phyloP scores from a whole-genome alignment of 2,113 vertebrate genomes.

The Meriones unguiculatus region DNA sequence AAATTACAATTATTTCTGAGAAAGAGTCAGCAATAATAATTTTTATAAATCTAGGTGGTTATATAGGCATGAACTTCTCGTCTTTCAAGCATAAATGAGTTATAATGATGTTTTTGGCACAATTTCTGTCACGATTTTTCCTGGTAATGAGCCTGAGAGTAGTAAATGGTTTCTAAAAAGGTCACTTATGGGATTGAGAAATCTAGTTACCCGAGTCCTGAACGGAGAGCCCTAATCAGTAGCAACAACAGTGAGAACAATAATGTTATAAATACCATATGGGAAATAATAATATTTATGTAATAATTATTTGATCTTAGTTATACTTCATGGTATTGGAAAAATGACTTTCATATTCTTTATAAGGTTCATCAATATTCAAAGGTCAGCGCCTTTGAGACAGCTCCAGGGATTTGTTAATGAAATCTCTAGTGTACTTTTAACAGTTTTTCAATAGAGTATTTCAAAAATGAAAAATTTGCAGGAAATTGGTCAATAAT shows the following conservation, averaged over 20 bases:
- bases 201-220: slow-evolving; percentile 48
- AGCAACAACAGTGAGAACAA: not conserved
- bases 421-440: not conserved
- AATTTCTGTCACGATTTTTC: slow-evolving; percentile 26
- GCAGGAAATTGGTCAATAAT: slow-evolving; percentile 40
- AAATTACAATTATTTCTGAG: not conserved
- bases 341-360: slow-evolving; percentile 26
- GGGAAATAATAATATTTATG: not conserved
- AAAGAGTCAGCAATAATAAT: slow-evolving; percentile 53
- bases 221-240: not conserved
- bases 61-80: slow-evolving; percentile 73
- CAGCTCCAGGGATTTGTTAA: slow-evolving; percentile 48
- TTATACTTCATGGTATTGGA: slow-evolving; percentile 53
- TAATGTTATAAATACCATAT: slow-evolving; percentile 43
- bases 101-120: slow-evolving; percentile 64
- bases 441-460: slow-evolving; percentile 50
- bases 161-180: slow-evolving; percentile 74
- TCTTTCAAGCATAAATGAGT: slow-evolving; percentile 61
- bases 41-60: slow-evolving; percentile 60
- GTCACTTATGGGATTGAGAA: not conserved
- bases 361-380: slow-evolving; percentile 13
- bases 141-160: slow-evolving; percentile 56
- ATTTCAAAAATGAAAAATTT: slow-evolving; percentile 55
- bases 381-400: slow-evolving; percentile 48
- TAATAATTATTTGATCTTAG: not conserved